Conservation (phyloP, 2,888 invertebrate species). For the Oxytorus armatus region DNA sequence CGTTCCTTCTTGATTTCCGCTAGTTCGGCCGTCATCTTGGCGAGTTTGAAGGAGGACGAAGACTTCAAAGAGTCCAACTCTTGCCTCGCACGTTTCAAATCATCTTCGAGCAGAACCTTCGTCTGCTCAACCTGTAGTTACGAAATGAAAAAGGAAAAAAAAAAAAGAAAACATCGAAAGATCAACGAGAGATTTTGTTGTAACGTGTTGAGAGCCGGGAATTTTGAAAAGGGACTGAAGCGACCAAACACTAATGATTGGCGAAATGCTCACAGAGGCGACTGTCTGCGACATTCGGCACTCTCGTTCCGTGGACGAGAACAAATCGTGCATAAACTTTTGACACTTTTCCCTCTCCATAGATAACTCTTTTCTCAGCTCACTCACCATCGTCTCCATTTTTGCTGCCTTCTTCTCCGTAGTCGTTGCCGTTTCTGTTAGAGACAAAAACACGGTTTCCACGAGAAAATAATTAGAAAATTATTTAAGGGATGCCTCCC, state of each 20-base stretch:
- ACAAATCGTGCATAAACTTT: conserved; percentile 86
- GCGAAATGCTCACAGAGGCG: conserved; percentile 75
- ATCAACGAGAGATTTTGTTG: conserved; percentile 36
- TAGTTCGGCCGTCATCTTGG: conserved; percentile 85
- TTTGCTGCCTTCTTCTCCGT: conserved; percentile 84
- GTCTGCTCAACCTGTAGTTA: conserved; percentile 86
- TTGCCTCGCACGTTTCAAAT: conserved; percentile 87
- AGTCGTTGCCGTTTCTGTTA: conserved; percentile 85
- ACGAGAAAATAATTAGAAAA: no score
- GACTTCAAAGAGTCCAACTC: conserved; percentile 86
- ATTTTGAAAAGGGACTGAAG: conserved; percentile 51
- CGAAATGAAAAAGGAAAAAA: conserved; percentile 55
- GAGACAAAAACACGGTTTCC: no score
- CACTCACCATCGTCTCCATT: conserved; percentile 88
- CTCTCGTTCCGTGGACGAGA: conserved; percentile 78
- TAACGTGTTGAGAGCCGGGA: conserved; percentile 47
- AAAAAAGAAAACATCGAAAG: conserved; percentile 24
- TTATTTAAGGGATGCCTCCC: no score
- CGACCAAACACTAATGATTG: conserved; percentile 53
- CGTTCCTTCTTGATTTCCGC: conserved; percentile 86
- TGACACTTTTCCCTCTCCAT: conserved; percentile 88
- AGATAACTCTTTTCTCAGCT: conserved; percentile 85
- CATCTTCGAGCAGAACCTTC: conserved; percentile 86
- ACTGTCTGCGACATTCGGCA: conserved; percentile 79
- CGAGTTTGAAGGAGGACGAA: conserved; percentile 84